These are phyloP conservation scores for Paelopatides confundens DNA, from an alignment of 53 echinoderm and acorn worm species.

Conservation along the genomic window DNA sequence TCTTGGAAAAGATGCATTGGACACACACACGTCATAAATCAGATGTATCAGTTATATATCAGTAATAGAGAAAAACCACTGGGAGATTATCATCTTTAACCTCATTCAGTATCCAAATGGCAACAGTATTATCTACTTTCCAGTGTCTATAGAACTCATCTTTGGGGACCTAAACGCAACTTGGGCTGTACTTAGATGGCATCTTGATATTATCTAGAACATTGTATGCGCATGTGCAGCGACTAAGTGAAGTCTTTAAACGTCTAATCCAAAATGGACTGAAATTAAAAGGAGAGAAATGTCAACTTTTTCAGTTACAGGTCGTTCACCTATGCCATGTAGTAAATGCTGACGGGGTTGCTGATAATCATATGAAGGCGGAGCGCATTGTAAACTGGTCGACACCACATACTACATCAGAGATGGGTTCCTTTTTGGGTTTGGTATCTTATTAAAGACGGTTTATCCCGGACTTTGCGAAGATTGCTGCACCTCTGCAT, in stretches of 20 bases:
- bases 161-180: no score
- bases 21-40: no score
- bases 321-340: slow-evolving; percentile 58
- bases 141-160: no score
- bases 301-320: slow-evolving; percentile 41
- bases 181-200: no score
- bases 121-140: no score
- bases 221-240: slow-evolving; percentile 51
- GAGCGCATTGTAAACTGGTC: slow-evolving; percentile 40
- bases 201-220: no score
- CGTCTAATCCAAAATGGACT: slow-evolving; percentile 49
- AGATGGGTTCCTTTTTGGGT: slow-evolving; percentile 55
- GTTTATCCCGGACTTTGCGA: slow-evolving; percentile 52
- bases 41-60: no score
- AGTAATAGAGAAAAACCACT: no score
- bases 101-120: no score
- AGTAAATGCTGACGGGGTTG: slow-evolving; percentile 32
- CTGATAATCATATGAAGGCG: slow-evolving; percentile 46
- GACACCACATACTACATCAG: not conserved
- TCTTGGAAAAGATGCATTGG: no score
- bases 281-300: slow-evolving; percentile 63
- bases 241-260: slow-evolving; percentile 50
- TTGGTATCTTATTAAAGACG: slow-evolving; percentile 67
- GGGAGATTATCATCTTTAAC: no score
- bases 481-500: slow-evolving; percentile 55